Conservation (phyloP, 2,113 vertebrate species). For the Nothocercus nigrocapillus region DNA sequence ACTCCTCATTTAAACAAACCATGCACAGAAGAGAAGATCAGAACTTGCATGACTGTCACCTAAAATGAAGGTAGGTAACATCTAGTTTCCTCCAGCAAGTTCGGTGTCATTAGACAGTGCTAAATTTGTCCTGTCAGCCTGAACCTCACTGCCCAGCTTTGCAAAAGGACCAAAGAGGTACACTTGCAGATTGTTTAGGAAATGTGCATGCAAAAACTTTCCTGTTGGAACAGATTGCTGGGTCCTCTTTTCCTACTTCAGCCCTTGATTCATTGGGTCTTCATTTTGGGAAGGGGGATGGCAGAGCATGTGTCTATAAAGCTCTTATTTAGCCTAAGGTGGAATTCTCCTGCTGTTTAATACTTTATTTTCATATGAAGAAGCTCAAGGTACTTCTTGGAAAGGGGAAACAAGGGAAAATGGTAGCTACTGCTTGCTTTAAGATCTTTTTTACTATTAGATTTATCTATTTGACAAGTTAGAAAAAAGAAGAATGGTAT, state of each 20-base stretch:
- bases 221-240: slow-evolving; percentile 60
- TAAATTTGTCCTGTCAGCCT: not conserved
- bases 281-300: slow-evolving; percentile 44
- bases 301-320: not conserved
- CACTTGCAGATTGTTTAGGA: slow-evolving; percentile 60
- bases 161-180: not conserved
- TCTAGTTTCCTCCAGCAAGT: not conserved
- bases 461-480: not conserved
- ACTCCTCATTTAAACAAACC: not conserved
- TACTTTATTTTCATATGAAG: not conserved
- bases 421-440: not conserved
- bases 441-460: not conserved
- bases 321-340: not conserved
- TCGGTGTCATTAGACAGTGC: not conserved
- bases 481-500: not conserved
- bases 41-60: not conserved
- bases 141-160: not conserved
- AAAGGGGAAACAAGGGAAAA: not conserved
- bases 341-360: slow-evolving; percentile 26
- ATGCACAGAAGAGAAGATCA: slow-evolving; percentile 3
- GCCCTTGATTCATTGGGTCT: slow-evolving; percentile 46
- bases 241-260: slow-evolving; percentile 40
- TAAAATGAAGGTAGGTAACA: slow-evolving; percentile 37
- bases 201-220: slow-evolving; percentile 51
- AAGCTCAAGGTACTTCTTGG: not conserved